Percentiles rank a stretch among this genome's conserved stretches.
phyloP scores from a whole-genome alignment of 2,113 vertebrate genomes.

The Cygnus atratus region DNA sequence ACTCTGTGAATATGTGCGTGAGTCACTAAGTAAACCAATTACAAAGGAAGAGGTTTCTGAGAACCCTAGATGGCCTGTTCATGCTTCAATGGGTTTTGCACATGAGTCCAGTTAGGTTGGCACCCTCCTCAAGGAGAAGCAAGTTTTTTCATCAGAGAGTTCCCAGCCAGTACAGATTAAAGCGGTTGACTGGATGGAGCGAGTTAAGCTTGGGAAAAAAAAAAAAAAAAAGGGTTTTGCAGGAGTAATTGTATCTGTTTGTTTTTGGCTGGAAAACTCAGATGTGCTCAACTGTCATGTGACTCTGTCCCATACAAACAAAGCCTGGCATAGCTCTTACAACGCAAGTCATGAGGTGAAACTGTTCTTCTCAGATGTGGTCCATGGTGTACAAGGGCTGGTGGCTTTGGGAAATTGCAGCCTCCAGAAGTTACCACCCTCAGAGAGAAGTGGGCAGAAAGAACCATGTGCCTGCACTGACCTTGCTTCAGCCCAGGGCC shows the following conservation, averaged over 20 bases:
- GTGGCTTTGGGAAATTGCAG: background rate
- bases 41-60: background rate
- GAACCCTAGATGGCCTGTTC: background rate
- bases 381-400: background rate
- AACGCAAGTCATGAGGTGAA: rapidly evolving
- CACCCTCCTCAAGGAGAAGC: background rate
- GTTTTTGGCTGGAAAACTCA: background rate
- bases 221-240: background rate
- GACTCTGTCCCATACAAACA: background rate
- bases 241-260: background rate
- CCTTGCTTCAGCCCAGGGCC: background rate
- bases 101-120: background rate
- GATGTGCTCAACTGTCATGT: background rate
- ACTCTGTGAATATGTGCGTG: background rate
- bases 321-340: background rate
- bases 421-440: background rate
- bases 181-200: background rate
- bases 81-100: background rate
- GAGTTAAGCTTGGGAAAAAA: background rate
- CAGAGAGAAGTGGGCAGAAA: background rate
- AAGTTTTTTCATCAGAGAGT: background rate
- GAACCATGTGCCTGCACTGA: too few species aligned
- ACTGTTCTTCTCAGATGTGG: rapidly evolving
- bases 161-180: background rate
- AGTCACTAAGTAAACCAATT: background rate